Evolutionary conservation across 2,797 vertebrate genomes (phyloP).

Genomic region (Hoplostethus atlanticus): DNA sequence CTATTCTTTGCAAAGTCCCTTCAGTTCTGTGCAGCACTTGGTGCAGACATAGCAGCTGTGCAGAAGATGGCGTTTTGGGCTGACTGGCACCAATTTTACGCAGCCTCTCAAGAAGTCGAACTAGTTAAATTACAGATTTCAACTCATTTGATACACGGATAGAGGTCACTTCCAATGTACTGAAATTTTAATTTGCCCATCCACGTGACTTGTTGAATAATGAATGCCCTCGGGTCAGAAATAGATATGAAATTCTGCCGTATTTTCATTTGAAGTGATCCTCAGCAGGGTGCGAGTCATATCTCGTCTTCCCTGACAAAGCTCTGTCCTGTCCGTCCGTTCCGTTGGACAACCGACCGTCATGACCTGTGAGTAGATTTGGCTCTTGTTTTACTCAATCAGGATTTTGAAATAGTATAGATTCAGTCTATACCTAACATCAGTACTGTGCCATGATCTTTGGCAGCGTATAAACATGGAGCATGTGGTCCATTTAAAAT

Average conservation of each 20-base stretch:
- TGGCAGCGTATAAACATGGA: no score
- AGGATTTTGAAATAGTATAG: no score
- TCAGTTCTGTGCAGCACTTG: conserved; percentile 12
- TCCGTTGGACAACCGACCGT: conserved; percentile 58
- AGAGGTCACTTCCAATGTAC: conserved; percentile 85
- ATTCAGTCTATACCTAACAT: no score
- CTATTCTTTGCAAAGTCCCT: background rate
- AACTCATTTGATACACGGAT: conserved; percentile 79
- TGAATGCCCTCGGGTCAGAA: conserved; percentile 92
- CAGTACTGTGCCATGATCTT: no score
- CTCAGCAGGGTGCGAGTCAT: conserved; percentile 88
- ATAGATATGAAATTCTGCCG: conserved; percentile 89
- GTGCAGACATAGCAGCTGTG: conserved; percentile 44
- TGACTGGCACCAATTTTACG: conserved; percentile 73
- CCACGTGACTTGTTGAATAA: conserved; percentile 98
- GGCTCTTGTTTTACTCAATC: background rate
- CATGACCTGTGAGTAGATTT: conserved; percentile 79
- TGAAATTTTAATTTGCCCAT: conserved; percentile 92
- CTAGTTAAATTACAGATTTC: conserved; percentile 76
- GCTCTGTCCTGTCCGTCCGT: conserved; percentile 30
- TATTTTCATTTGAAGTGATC: conserved; percentile 91
- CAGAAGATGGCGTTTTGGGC: conserved; percentile 63
- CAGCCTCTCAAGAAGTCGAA: conserved; percentile 70
- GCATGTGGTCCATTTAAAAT: no score
- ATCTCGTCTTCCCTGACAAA: conserved; percentile 68